Base-by-base conservation (phyloP, 1,140 invertebrate species). In the Nasonia longicornis region DNA sequence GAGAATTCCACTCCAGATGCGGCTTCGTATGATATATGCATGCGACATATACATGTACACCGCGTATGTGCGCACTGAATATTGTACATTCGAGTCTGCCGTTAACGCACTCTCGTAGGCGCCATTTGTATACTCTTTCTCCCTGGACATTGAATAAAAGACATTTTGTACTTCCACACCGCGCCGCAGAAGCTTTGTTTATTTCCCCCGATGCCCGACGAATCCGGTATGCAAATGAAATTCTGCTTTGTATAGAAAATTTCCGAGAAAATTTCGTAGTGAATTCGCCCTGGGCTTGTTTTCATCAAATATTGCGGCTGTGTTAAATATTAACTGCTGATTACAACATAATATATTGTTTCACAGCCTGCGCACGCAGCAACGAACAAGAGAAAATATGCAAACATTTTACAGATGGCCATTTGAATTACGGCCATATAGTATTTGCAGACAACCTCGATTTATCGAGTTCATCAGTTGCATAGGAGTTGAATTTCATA, bases 101-200 rank as follows among this genome's bases (percentile, higher is more conserved):
- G 16, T 31, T 35, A 38, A 69, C 66, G 26, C 66, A 69, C 12
- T 70, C 69, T 35, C 35, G 69, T 70, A 38, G 31, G 14, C 14
- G 20, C 26, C 69, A 73, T 73, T 73, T 73, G 42, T 73, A 73
- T 72, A 72, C 38, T 72, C 70, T 72, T 35, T 35, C n/a, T 67
- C n/a, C 20, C 29, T 63, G 26, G 29, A 20, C 48, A 31, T 63
- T 63, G 31, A 76, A 76, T 76, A 76, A 76, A 76, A 38, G 29
- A 64, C 74, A 64, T 76, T 76, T 76, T 76, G 74, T 66, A 76
- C 74, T 76, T 38, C n/a, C 66, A 63, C 48, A 4, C 31, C 6
- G 2, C 31, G 2, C 35, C 58, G 26, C 48, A 16, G 22, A 22
- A 16, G 42, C 16, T 35, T 3, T 35, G 11, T 58, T 16, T 74